Base-by-base conservation (phyloP, 2,888 invertebrate genomes). In the Latrodectus hesperus region DNA sequence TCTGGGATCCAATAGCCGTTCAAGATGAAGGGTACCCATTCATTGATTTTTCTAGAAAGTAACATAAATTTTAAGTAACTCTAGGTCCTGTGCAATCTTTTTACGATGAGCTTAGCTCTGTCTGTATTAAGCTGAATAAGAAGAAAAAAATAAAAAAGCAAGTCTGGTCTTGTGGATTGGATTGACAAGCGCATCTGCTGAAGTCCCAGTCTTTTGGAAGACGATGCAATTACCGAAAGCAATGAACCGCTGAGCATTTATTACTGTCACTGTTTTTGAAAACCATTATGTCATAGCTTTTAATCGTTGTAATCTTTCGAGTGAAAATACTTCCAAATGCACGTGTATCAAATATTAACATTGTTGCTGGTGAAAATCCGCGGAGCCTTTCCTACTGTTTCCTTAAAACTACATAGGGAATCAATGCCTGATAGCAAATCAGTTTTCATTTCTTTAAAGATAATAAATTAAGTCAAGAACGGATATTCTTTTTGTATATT, bases 271-370 rank as follows among this genome's bases (percentile, higher is more conserved):
- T 60, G 10, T 9, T 60, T 60, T 60, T 60, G 60, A 60, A 60
- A 60, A 60, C 60, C 60, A 60, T 60, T 60, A 60, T 60, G 60
- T 60, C 60, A 60, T 16, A 14, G 60, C 60, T 60, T 60, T 60
- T 60, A 60, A 60, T 60, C 60, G 60, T 60, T 60, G 60, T n/a
- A 60, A 60, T 60, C 60, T 60, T 60, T 60, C 9, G 60, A 60
- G n/a, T 60, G 10, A 60, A 60, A n/a, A 11, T 11, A 12, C n/a
- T 60, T 60, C n/a, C 10, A 16, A 12, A 60, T 38, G 38, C 14
- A 60, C 60, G 60, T 60, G 60, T 16, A 60, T n/a, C n/a, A 60
- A 60, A 60, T 60, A 60, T 60, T 60, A n/a, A 60, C 12, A 60
- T 12, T 60, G 60, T 60, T 11, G 60, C 60, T 16, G n/a, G 10